Evolutionary conservation across 2,797 vertebrate genomes (phyloP).

Genomic region (Lacerta bilineata): DNA sequence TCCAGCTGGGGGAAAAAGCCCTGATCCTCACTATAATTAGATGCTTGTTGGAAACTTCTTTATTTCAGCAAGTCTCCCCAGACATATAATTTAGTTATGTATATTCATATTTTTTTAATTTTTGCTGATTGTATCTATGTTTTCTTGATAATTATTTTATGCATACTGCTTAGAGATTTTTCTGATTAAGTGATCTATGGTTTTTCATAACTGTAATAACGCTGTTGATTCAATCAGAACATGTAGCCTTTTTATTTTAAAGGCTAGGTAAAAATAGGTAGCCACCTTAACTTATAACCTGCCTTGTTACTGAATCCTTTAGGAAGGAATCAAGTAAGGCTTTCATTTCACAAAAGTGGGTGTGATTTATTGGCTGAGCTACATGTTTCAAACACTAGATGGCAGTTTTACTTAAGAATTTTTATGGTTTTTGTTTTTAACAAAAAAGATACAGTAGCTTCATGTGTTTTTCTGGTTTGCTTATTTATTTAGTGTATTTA

Average conservation of each 20-base stretch:
- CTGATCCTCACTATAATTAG: too few species aligned
- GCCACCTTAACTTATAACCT: not conserved
- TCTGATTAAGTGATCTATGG: not conserved
- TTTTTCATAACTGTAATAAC: not conserved
- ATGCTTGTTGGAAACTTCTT: too few species aligned
- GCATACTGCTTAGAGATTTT: not conserved
- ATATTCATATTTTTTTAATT: too few species aligned
- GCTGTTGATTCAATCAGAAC: not conserved
- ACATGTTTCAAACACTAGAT: slow-evolving; percentile 69
- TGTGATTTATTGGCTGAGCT: slow-evolving; percentile 55
- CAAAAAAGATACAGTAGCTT: not conserved
- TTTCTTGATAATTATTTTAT: too few species aligned
- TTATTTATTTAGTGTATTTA: not conserved
- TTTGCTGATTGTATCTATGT: too few species aligned
- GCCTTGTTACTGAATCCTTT: not conserved
- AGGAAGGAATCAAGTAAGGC: not conserved
- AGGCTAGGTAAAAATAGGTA: not conserved
- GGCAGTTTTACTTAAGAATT: slow-evolving; percentile 74
- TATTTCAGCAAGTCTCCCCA: too few species aligned
- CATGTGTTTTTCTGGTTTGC: not conserved
- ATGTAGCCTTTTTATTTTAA: not conserved
- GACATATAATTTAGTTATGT: too few species aligned
- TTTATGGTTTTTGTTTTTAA: slow-evolving; percentile 26
- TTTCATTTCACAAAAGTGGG: slow-evolving; percentile 16
- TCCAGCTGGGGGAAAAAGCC: too few species aligned